Evolutionary conservation across 1,140 invertebrate species (phyloP), one percentile per base, ranked within the genome.

Genomic region (Daktulosphaira vitifoliae): DNA sequence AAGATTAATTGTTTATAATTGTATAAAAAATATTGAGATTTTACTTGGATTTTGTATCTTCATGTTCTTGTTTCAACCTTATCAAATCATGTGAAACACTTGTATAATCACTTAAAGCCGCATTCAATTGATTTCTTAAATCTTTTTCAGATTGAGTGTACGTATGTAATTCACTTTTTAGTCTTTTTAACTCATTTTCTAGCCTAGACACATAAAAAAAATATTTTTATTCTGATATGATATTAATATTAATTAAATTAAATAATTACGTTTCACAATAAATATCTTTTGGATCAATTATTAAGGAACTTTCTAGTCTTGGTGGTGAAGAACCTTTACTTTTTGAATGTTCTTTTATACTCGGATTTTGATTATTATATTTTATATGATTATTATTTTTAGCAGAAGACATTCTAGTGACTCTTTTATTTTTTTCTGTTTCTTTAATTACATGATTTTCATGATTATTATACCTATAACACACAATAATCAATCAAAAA

Each of bases 81-180:
- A 83, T 78, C 70, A 91, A 77, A 72, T 92, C 88, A 65, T 81
- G 81, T 72, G 86, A 84, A 33, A 83, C 79, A 71, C 83, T 82
- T 69, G 87, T 84, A 72, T 93, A 90, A 65, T 81, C 81, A 39
- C 80, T 79, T 16, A 80, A 76, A 22, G 84, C 73, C 67, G 76
- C 78, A 73, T 79, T 84, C 62, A 93, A 81, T 77, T 93, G 90
- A 73, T 84, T 82, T 70, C 87, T 78, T 66, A 94, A 77, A 67
- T 95, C 90, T 74, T 89, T 86, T 75, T 95, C 90, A 69, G 81
- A 79, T 73, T 89, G 86, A 73, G 87, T 81, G 74, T 82, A 84
- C 33, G 80, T 78, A 69, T 85, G 84, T 65, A 93, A 80, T 73
- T 94, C 90, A 66, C 80, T 77, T 72, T 89, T 88, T 70, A 92